phyloP scores from a whole-genome alignment of 2,113 vertebrate genomes.

The Ptilonorhynchus violaceus region DNA sequence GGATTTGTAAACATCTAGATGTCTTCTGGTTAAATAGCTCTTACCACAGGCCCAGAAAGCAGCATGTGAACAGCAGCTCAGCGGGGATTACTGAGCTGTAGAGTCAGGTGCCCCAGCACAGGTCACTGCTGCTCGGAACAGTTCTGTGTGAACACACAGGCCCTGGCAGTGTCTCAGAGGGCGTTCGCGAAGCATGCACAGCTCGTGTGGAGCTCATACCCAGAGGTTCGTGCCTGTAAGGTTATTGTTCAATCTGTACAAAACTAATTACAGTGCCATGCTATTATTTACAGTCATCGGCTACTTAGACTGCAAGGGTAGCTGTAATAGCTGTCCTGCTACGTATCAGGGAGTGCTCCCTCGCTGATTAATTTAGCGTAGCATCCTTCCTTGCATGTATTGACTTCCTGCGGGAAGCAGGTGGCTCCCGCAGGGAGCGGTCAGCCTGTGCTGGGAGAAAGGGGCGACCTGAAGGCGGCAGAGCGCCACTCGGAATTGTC shows the following conservation, averaged over 20 bases:
- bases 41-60: rapidly evolving
- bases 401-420: background rate
- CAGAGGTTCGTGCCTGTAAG: rapidly evolving
- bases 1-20: background rate
- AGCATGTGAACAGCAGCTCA: background rate
- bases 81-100: background rate
- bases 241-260: background rate
- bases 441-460: background rate
- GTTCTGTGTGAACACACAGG: rapidly evolving
- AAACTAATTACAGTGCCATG: background rate
- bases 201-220: rapidly evolving
- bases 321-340: background rate
- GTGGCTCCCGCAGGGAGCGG: background rate
- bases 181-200: rapidly evolving
- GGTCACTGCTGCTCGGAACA: rapidly evolving
- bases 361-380: too few relatives aligned
- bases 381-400: background rate
- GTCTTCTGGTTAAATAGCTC: background rate
- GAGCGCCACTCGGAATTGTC: rapidly evolving
- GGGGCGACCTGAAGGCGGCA: rapidly evolving
- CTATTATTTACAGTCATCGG: background rate
- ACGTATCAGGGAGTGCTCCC: background rate
- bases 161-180: background rate
- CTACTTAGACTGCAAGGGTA: background rate
- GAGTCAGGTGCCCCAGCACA: background rate